phyloP scores from a whole-genome alignment of 1,140 invertebrate species.

The Papilio machaon region DNA sequence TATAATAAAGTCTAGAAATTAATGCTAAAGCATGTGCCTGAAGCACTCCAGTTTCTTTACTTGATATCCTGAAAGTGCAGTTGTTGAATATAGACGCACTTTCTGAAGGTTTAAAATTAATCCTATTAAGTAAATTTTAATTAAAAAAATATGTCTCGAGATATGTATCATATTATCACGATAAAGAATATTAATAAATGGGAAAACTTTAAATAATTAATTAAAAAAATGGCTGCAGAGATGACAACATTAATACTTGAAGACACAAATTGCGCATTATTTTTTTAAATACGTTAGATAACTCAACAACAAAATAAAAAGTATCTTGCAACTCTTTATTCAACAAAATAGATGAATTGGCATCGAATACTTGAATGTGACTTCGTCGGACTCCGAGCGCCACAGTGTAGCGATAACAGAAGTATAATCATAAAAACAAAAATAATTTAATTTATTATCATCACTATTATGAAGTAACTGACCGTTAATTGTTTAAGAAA shows the following conservation, averaged over 20 bases:
- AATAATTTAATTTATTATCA: neutral
- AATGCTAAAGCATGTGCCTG: neutral
- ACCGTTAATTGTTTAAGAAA: too few species aligned
- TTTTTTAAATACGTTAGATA: neutral
- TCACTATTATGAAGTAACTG: too few species aligned
- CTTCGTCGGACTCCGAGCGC: neutral
- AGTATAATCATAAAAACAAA: neutral
- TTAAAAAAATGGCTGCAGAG: too few species aligned
- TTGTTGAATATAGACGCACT: too few species aligned
- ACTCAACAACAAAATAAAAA: neutral
- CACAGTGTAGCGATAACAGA: constrained; percentile 27
- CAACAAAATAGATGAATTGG: constrained; percentile 37
- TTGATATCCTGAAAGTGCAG: neutral
- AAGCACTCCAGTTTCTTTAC: neutral
- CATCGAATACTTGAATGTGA: constrained; percentile 28
- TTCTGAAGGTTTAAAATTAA: too few species aligned
- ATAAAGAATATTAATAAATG: too few species aligned
- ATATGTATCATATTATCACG: too few species aligned
- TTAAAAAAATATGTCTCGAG: too few species aligned
- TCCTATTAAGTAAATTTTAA: too few species aligned
- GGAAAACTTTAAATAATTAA: too few species aligned
- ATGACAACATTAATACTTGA: too few species aligned
- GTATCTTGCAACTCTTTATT: constrained; percentile 22
- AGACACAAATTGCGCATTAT: too few species aligned
- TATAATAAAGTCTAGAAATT: neutral